A percentile compares a stretch with the other conserved stretches of the same genome.
These are phyloP conservation scores for Himalopsyche tibetana DNA, from an alignment of 2,888 invertebrate genomes.

Conservation along the genomic window DNA sequence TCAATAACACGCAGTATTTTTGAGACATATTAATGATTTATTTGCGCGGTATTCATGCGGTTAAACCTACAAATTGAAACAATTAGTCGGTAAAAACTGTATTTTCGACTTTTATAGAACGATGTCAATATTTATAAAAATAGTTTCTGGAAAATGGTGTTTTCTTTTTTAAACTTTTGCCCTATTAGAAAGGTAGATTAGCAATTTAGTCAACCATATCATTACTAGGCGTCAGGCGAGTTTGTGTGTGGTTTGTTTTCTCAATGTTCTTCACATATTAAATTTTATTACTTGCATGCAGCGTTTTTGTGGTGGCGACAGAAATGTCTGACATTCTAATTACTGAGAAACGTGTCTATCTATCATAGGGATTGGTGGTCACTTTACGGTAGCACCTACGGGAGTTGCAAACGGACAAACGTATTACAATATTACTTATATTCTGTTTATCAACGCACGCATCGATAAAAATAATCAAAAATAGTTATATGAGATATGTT, in stretches of 20 bases:
- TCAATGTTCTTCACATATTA: neutral
- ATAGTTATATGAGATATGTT: too few relatives aligned
- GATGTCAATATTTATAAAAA: too few relatives aligned
- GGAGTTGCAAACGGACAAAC: neutral
- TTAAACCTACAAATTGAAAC: too few relatives aligned
- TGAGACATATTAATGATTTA: too few relatives aligned
- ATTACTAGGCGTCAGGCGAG: conserved; percentile 2
- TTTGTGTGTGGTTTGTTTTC: conserved; percentile 14
- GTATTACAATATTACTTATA: neutral
- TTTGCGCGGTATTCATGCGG: too few relatives aligned
- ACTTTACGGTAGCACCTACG: neutral
- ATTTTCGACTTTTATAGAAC: too few relatives aligned
- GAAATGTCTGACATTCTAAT: neutral
- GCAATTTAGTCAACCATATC: conserved; percentile 1
- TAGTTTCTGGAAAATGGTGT: too few relatives aligned
- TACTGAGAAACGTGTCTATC: neutral
- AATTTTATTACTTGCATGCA: conserved; percentile 16
- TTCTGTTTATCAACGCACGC: neutral
- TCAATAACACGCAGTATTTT: too few relatives aligned
- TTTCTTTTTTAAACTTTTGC: too few relatives aligned
- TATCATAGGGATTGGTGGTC: neutral
- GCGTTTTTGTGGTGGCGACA: neutral
- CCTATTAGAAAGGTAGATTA: neutral
- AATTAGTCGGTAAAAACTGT: too few relatives aligned
- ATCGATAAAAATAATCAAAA: too few relatives aligned